Percentiles rank a stretch among this genome's conserved stretches.
Evolutionary conservation across 2,888 invertebrate species (phyloP).

Genomic region (Lagria hirta): DNA sequence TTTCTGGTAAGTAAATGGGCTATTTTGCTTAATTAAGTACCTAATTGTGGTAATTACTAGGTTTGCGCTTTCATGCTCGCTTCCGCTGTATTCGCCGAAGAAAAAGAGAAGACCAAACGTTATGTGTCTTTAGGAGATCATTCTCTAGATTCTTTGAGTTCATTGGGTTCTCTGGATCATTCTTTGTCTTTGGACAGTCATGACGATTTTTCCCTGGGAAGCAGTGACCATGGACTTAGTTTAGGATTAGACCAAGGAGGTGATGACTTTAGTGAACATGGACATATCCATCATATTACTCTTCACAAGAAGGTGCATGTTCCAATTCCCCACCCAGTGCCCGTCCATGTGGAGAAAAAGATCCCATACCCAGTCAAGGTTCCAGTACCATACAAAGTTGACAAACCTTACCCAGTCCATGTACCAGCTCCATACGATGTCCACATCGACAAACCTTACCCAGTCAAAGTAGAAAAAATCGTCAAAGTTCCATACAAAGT

Average conservation of each 20-base stretch:
- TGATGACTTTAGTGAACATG: constrained; percentile 19
- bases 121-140: constrained; percentile 28
- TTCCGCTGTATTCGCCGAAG: constrained; percentile 37
- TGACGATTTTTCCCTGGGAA: constrained; percentile 19
- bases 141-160: constrained; percentile 8
- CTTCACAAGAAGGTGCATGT: constrained; percentile 29
- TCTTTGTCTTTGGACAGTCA: constrained; percentile 15
- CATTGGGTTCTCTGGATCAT: too few species aligned
- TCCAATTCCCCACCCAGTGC: constrained; percentile 27
- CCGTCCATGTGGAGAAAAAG: constrained; percentile 27
- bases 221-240: constrained; percentile 29
- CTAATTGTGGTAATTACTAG: constrained; percentile 25
- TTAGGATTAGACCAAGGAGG: constrained; percentile 27
- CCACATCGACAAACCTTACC: constrained; percentile 54
- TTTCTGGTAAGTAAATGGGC: constrained; percentile 37
- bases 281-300: constrained; percentile 16
- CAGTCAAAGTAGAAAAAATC: constrained; percentile 54
- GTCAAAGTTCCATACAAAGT: constrained; percentile 43
- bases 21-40: not conserved
- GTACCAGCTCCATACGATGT: constrained; percentile 63
- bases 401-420: constrained; percentile 60
- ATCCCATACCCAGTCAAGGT: constrained; percentile 48
- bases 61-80: constrained; percentile 38
- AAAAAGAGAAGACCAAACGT: constrained; percentile 36
- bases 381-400: constrained; percentile 56